Evolutionary conservation across 2,113 vertebrate species (phyloP).

Genomic region (Jacana jacana): DNA sequence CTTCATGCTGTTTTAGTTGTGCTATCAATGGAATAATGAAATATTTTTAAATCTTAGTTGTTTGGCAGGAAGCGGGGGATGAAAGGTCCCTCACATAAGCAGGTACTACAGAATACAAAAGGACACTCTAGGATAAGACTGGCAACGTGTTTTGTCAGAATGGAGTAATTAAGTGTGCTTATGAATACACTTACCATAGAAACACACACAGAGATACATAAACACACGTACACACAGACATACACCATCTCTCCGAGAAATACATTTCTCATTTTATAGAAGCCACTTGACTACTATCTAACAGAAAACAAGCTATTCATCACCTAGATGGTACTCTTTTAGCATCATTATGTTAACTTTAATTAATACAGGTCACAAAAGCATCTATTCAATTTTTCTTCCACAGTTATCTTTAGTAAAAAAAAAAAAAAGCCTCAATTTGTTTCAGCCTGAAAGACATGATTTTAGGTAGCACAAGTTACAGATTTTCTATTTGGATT

Average conservation of each 20-base stretch:
- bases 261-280: neutral
- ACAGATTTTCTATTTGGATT: neutral
- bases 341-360: neutral
- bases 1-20: neutral
- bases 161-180: neutral
- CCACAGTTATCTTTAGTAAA: conserved; percentile 10
- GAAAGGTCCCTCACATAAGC: neutral
- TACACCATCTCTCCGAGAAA: neutral
- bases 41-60: neutral
- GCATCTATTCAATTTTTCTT: conserved; percentile 11
- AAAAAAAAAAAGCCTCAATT: neutral
- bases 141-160: neutral
- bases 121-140: neutral
- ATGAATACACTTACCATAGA: neutral
- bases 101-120: neutral
- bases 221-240: neutral
- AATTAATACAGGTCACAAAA: neutral
- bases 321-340: neutral
- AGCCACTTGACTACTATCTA: neutral
- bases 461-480: neutral
- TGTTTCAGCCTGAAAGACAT: neutral
- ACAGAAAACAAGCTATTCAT: neutral
- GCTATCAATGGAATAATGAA: neutral
- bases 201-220: neutral
- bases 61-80: neutral